Percentiles rank a stretch among this genome's conserved stretches.
These are phyloP conservation scores for Boloria selene DNA, from an alignment of 2,888 invertebrate genomes.

Conservation along the genomic window DNA sequence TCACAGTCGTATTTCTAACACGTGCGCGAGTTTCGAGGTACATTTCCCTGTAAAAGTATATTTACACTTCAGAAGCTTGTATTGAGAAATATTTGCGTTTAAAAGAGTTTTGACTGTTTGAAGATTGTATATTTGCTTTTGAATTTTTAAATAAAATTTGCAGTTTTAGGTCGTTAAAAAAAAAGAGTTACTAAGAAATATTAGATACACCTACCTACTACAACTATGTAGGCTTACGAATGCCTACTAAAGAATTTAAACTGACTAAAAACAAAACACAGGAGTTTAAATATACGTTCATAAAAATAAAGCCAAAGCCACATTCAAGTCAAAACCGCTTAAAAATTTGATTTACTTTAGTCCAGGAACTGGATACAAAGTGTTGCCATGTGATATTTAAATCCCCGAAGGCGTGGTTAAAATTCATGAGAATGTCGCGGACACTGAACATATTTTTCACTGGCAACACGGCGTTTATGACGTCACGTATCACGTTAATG, in stretches of 20 bases:
- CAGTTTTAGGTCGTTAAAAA: too few relatives aligned
- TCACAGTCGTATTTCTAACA: slow-evolving; percentile 27
- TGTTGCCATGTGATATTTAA: slow-evolving; percentile 34
- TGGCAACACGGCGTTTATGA: slow-evolving; percentile 64
- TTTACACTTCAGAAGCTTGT: slow-evolving; percentile 22
- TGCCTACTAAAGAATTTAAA: too few relatives aligned
- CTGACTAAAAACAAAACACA: too few relatives aligned
- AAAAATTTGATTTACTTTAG: slow-evolving; percentile 19
- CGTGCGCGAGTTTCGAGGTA: slow-evolving; percentile 17
- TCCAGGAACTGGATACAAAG: slow-evolving; percentile 11
- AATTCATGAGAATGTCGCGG: slow-evolving; percentile 68
- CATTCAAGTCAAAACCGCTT: slow-evolving; percentile 22
- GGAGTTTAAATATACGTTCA: too few relatives aligned
- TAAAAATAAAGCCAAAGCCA: slow-evolving; percentile 5
- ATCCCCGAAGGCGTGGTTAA: slow-evolving; percentile 49
- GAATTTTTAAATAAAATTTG: background rate
- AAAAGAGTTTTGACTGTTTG: slow-evolving; percentile 9
- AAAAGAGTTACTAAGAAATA: too few relatives aligned
- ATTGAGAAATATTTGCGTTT: slow-evolving; percentile 9
- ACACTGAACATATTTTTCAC: slow-evolving; percentile 59
- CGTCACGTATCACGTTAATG: slow-evolving; percentile 68
- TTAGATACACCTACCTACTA: too few relatives aligned
- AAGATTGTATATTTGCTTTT: slow-evolving; percentile 1
- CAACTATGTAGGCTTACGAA: too few relatives aligned
- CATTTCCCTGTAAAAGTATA: slow-evolving; percentile 22